These are phyloP conservation scores for Andricus grossulariae DNA, from an alignment of 1,140 invertebrate species.

Conservation along the genomic window DNA sequence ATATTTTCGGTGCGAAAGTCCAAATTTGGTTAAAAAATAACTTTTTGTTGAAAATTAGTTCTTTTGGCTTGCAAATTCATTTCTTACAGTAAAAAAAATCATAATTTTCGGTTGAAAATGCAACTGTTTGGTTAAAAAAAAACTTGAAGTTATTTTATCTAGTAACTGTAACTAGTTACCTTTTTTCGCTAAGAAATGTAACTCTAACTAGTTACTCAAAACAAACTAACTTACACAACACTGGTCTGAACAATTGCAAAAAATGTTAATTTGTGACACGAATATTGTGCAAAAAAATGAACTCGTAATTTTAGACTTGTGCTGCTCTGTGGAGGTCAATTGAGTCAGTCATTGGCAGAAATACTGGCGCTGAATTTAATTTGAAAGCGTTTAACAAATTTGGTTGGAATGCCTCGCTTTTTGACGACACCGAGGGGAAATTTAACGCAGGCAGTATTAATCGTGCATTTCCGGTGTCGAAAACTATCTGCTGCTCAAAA, in stretches of 20 bases:
- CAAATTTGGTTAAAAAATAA: too few species aligned
- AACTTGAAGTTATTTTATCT: too few species aligned
- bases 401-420: neutral
- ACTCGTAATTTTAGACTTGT: conserved; percentile 13
- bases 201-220: too few species aligned
- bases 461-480: neutral
- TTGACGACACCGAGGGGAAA: conserved; percentile 21
- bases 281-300: neutral
- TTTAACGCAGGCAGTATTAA: conserved; percentile 11
- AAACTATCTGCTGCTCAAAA: neutral
- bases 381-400: conserved; percentile 14
- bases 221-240: too few species aligned
- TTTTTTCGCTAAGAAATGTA: too few species aligned
- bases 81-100: too few species aligned
- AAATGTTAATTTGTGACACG: neutral
- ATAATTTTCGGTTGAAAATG: too few species aligned
- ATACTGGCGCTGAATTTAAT: conserved; percentile 22
- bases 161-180: too few species aligned
- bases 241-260: neutral
- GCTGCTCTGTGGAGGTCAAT: neutral
- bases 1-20: too few species aligned
- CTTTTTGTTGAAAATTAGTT: too few species aligned
- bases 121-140: too few species aligned
- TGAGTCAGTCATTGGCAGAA: conserved; percentile 30
- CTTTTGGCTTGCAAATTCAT: too few species aligned